Evolutionary conservation across 2,113 vertebrate genomes (phyloP), one percentile per base, ranked within the genome.

Genomic region (Mastomys natalensis): DNA sequence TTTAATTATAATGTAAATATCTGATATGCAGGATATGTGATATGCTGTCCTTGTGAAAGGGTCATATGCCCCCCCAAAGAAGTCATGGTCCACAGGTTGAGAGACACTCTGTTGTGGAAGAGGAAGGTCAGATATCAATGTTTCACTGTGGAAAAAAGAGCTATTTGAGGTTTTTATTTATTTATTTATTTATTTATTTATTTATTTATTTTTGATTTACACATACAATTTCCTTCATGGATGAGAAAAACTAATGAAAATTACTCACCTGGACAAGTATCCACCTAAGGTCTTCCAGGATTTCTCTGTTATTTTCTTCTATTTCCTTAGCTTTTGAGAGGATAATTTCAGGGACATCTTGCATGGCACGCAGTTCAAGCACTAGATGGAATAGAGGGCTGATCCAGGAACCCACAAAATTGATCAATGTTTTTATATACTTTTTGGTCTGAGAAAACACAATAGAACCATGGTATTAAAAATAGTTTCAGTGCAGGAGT

Each of bases 241-340:
- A 58, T 58, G 37, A 43, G 13, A 53, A 58, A 19, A 73, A 37
- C 7, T 34, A 58, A 31, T 5, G 19, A 15, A 40, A 55, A 43
- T 40, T 74, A 8, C 70, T 58, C 53, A 89, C 87, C 68, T 74
- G 21, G 7, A 2, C 34, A 2, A 73, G 5, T 74, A 74, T 43
- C 68, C 70, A 43, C n/a, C 5, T 31, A 58, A 89, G 53, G 85
- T 98, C 99, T 78, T 98, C 98, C 6, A 98, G 94, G 87, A 99
- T 98, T 4, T 98, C 48, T 55, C 97, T 98, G 95, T 97, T 58
- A 17, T 73, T 31, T 16, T 43, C 24, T 98, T 98, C 98, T 73
- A 99, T 98, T 91, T 98, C 97, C 31, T 98, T 86, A 73, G 98
- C 98, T 95, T 97, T 99, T 96, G 98, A 98, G 6, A 98, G 96